These are phyloP conservation scores for Falcaria lacertinaria DNA, from an alignment of 2,888 invertebrate species.

Conservation along the genomic window DNA sequence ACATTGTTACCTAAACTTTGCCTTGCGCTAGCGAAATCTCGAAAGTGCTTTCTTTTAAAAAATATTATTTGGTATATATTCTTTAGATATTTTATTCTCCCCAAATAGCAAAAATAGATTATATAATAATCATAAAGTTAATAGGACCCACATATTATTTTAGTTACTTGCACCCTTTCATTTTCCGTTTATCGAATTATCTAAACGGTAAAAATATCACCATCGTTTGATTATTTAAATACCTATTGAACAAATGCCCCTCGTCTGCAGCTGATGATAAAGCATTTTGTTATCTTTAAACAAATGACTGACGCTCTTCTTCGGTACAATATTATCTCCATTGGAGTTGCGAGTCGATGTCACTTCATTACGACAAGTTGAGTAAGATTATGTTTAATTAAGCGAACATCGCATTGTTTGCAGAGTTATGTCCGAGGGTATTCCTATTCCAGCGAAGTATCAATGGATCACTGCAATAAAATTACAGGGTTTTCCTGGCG, in stretches of 20 bases:
- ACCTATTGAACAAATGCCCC: neutral
- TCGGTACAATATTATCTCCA: constrained; percentile 32
- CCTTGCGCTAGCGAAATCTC: constrained; percentile 39
- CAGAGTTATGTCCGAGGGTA: constrained; percentile 19
- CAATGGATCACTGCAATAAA: neutral
- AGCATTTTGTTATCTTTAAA: constrained; percentile 20
- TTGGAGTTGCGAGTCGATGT: constrained; percentile 30
- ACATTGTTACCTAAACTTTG: constrained; percentile 49
- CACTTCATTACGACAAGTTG: constrained; percentile 23
- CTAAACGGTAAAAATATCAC: too few species aligned
- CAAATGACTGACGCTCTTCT: constrained; percentile 23
- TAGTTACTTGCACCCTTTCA: too few species aligned
- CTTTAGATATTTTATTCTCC: too few species aligned
- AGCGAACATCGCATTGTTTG: constrained; percentile 19
- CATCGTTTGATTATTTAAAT: neutral
- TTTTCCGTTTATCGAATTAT: too few species aligned
- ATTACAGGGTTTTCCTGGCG: too few species aligned
- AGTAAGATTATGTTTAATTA: constrained; percentile 32
- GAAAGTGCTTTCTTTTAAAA: constrained; percentile 7
- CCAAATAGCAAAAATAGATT: too few species aligned
- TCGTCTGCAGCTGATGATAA: constrained; percentile 2
- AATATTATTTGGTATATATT: too few species aligned
- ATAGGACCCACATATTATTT: too few species aligned
- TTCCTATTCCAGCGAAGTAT: too few species aligned
- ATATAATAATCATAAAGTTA: too few species aligned